Evolutionary conservation across 2,113 vertebrate genomes (phyloP), one percentile per base, ranked within the genome.

Genomic region (Hepsetus odoe): DNA sequence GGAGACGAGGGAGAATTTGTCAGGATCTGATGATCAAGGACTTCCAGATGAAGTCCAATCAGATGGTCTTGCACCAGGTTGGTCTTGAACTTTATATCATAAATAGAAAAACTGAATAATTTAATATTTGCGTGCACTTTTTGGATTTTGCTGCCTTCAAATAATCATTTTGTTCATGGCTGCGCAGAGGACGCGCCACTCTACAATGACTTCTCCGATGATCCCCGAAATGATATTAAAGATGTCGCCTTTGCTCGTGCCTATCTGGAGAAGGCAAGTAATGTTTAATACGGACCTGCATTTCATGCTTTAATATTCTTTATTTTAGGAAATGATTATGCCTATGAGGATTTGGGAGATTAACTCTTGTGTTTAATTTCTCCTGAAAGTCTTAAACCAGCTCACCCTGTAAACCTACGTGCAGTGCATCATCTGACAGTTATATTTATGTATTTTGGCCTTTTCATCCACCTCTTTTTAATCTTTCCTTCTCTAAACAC

Each of bases 171-270:
- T 94, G 92, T 86, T 44, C 90, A 86, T 69, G 74, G 87, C 71
- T 86, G 90, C 40, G 22, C 84, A 89, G 61, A 18, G 86, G 92
- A 0, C 44, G 82, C 92, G 0, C 85, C 92, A 16, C 94, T 91
- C 0, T 94, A 92, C 0, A 93, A 91, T 6, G 91, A 95, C 74
- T 91, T 93, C 42, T 86, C 93, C n/a, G 90, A 91, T 1, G 94
- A 95, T 8, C 95, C 93, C 0, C 88, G 87, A 61, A 64, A 91
- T 58, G 92, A 94, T 0, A 91, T 91, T 80, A 95, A 96, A 59
- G 95, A 97, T 0, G 68, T 95, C 80, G 93, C 93, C 0, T 98
- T 96, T 68, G 96, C 97, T n/a, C 94, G 95, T 79, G 93, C 95
- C 7, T 98, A 96, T 42, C 93, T 98, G 8, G 90, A 65, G 83